phyloP scores from a whole-genome alignment of 2,797 vertebrate species.

The Falco novaeseelandiae region DNA sequence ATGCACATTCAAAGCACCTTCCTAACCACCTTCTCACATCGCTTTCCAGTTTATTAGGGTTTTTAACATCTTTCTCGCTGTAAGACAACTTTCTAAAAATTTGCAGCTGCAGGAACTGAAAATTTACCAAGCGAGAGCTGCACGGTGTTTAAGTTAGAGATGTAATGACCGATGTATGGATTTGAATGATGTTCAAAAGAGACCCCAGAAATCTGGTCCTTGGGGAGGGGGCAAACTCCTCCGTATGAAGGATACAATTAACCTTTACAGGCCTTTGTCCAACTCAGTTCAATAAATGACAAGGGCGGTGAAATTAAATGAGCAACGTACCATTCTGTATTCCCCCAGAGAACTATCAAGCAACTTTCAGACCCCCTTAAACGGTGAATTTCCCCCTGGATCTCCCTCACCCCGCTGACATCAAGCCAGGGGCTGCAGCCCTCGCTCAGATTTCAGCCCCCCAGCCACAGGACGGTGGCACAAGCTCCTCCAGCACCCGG shows the following conservation, averaged over 20 bases:
- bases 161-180: background rate
- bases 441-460: background rate
- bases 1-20: background rate
- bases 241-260: background rate
- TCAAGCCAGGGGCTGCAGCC: background rate
- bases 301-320: background rate
- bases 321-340: background rate
- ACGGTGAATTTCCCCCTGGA: background rate
- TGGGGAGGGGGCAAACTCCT: background rate
- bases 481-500: background rate
- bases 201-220: background rate
- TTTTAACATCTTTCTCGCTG: background rate
- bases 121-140: background rate
- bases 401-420: background rate
- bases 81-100: background rate
- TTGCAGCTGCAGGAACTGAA: background rate
- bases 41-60: accelerated
- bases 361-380: background rate
- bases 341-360: background rate
- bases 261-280: background rate
- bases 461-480: background rate
- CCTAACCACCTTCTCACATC: background rate
- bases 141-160: background rate
- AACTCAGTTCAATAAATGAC: background rate
- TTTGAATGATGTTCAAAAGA: background rate